Percentiles rank a stretch among this genome's conserved stretches.
Conservation (phyloP, 1,140 invertebrate genomes). For the Sminthurides bifidus region DNA sequence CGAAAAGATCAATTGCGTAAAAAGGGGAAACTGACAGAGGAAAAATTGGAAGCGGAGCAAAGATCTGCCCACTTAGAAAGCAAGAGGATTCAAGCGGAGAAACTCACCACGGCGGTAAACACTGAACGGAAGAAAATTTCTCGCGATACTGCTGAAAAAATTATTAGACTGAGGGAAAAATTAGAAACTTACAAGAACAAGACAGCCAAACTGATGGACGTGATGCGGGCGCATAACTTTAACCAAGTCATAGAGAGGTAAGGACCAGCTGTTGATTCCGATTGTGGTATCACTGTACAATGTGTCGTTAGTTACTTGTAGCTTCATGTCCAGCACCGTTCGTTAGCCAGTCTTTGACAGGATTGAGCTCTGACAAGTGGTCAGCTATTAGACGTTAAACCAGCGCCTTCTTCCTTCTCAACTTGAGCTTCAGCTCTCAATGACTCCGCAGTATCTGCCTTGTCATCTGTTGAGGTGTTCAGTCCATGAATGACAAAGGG, state of each 20-base stretch:
- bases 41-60: slow-evolving; percentile 1
- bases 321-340: neutral
- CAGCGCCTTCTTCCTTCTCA: neutral
- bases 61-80: slow-evolving; percentile 1
- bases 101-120: neutral
- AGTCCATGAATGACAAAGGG: too few relatives aligned
- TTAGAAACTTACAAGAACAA: neutral
- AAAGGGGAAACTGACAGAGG: slow-evolving; percentile 4
- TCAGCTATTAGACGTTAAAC: neutral
- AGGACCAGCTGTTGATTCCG: neutral
- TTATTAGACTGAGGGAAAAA: neutral
- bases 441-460: too few relatives aligned
- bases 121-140: neutral
- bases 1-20: neutral
- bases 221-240: neutral
- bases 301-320: neutral
- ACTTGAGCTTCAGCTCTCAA: neutral
- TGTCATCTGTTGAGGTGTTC: too few relatives aligned
- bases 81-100: neutral
- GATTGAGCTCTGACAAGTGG: neutral
- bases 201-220: neutral
- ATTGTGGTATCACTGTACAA: neutral
- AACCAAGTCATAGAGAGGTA: neutral
- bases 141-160: neutral
- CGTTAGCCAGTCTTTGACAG: neutral